These are phyloP conservation scores for Pediacus dermestoides DNA, from an alignment of 2,888 invertebrate genomes.

Conservation along the genomic window DNA sequence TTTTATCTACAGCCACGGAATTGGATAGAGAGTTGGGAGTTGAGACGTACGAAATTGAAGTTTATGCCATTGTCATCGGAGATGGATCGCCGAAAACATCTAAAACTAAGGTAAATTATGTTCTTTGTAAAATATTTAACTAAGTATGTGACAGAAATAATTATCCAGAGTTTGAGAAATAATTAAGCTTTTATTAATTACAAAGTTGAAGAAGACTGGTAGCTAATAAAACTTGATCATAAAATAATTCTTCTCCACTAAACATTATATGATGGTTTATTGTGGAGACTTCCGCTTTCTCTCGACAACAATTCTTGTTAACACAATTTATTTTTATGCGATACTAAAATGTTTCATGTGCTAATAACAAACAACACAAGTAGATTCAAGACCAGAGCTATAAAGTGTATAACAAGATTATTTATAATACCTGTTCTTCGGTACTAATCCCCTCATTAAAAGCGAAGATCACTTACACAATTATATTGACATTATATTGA, in stretches of 20 bases:
- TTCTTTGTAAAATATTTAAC: too few relatives aligned
- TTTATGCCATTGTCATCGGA: conserved; percentile 77
- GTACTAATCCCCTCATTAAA: conserved; percentile 33
- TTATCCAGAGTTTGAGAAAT: too few relatives aligned
- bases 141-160: too few relatives aligned
- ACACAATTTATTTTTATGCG: conserved; percentile 14
- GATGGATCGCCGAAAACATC: conserved; percentile 68
- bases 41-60: conserved; percentile 78
- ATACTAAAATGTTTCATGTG: conserved; percentile 13
- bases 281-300: background rate
- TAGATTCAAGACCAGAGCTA: conserved; percentile 18
- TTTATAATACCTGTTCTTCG: conserved; percentile 29
- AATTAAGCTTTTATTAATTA: too few relatives aligned
- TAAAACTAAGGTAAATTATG: conserved; percentile 84
- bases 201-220: too few relatives aligned
- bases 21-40: conserved; percentile 82
- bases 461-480: conserved; percentile 31
- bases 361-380: conserved; percentile 13
- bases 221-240: too few relatives aligned
- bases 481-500: conserved; percentile 38
- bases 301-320: too few relatives aligned
- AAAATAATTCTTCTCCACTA: background rate
- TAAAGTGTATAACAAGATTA: conserved; percentile 29
- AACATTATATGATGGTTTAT: background rate
- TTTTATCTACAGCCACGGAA: conserved; percentile 78